Conservation (phyloP, 2,113 vertebrate genomes). For the Corythaixoides concolor region DNA sequence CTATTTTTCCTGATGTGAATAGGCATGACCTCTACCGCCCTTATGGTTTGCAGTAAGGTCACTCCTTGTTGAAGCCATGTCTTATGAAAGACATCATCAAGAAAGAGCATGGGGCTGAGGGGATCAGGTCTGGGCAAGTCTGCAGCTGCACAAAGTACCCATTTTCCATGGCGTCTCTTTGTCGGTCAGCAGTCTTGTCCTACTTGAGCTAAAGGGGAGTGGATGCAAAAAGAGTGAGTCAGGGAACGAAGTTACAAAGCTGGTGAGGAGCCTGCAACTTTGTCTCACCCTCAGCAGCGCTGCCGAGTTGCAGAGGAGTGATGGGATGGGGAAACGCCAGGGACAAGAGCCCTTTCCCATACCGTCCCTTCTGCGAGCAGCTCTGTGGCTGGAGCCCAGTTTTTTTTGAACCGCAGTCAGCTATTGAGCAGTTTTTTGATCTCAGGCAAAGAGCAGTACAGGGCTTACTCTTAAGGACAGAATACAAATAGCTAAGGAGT, state of each 20-base stretch:
- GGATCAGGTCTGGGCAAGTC: background rate
- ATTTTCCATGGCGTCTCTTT: background rate
- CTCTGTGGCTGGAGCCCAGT: background rate
- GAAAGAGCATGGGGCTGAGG: background rate
- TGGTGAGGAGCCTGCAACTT: background rate
- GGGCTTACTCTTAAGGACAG: slow-evolving; percentile 25
- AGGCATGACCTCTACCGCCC: background rate
- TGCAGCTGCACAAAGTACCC: background rate
- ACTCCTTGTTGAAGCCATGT: background rate
- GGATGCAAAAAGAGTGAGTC: background rate
- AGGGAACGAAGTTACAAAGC: background rate
- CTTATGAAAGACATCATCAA: background rate
- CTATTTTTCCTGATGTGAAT: background rate
- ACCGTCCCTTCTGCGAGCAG: background rate
- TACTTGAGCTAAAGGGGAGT: background rate
- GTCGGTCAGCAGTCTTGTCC: background rate
- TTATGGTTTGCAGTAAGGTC: background rate
- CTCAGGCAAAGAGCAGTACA: background rate
- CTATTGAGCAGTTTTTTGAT: slow-evolving; percentile 33
- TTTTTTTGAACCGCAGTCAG: slow-evolving; percentile 26
- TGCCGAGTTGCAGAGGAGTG: background rate
- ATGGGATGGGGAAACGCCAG: background rate
- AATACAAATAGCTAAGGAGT: slow-evolving; percentile 42
- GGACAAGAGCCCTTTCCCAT: background rate
- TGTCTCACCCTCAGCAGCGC: background rate